Percentiles rank a stretch among this genome's conserved stretches.
Conservation (phyloP, 30 jellyfish, hydroid and myxozoan species). For the Rhopilema esculentum region DNA sequence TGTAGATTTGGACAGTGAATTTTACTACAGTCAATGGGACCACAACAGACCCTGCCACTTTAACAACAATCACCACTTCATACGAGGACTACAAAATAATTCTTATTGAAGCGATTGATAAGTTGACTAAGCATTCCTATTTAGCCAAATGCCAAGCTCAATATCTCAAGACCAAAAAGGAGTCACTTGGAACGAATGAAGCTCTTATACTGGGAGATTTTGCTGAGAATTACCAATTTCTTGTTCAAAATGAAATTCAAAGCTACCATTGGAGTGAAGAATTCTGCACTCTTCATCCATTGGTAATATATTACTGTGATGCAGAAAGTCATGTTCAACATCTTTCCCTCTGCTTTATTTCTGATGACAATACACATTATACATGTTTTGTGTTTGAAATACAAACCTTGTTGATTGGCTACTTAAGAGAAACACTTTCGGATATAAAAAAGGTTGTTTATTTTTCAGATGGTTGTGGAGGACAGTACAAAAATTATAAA, state of each 20-base stretch:
- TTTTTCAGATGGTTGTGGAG: constrained; percentile 14
- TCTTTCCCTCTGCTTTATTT: constrained; percentile 45
- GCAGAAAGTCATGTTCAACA: background rate
- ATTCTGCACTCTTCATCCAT: constrained; percentile 60
- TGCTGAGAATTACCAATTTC: constrained; percentile 50
- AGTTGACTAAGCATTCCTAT: constrained; percentile 45
- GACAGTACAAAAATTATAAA: constrained; percentile 7
- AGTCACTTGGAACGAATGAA: background rate
- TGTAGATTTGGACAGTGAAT: constrained; percentile 35
- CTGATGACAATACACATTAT: constrained; percentile 51
- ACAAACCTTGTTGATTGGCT: background rate
- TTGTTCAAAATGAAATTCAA: constrained; percentile 51
- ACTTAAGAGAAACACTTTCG: constrained; percentile 17
- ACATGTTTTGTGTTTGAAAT: constrained; percentile 51
- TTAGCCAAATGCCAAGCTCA: constrained; percentile 39
- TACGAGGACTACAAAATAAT: constrained; percentile 15
- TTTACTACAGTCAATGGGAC: constrained; percentile 61
- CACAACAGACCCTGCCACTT: constrained; percentile 51
- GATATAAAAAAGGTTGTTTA: background rate
- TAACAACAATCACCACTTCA: background rate
- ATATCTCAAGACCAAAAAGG: constrained; percentile 35
- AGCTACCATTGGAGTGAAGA: constrained; percentile 43
- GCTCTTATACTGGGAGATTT: constrained; percentile 11
- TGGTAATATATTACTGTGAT: constrained; percentile 39
- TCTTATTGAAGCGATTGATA: constrained; percentile 19